Conservation (phyloP, 2,797 vertebrate species). For the Dallia pectoralis region DNA sequence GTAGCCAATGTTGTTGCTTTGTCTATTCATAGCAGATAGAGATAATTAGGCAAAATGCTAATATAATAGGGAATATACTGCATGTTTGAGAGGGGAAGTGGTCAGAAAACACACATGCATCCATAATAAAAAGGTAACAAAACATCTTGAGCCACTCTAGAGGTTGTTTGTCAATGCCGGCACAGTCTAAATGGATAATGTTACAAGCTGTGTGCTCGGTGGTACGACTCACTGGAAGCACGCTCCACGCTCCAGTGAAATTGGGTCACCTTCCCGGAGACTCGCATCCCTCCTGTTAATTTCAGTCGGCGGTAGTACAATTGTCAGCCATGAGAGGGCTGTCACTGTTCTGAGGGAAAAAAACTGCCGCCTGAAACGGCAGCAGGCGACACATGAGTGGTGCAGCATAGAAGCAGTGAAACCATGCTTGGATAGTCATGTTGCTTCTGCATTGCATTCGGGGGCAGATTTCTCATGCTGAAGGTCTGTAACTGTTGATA, state of each 20-base stretch:
- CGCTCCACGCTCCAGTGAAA: slow-evolving; percentile 55
- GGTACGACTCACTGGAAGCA: slow-evolving; percentile 22
- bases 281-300: slow-evolving; percentile 53
- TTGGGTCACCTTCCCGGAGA: slow-evolving; percentile 76
- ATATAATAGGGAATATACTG: slow-evolving; percentile 23
- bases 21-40: background rate
- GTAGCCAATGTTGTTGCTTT: background rate
- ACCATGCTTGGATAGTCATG: background rate
- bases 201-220: slow-evolving; percentile 52
- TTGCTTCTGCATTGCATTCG: background rate
- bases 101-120: slow-evolving; percentile 31
- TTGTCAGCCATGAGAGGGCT: slow-evolving; percentile 51
- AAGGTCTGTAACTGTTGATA: slow-evolving; percentile 3
- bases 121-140: slow-evolving; percentile 38
- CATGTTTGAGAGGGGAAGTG: slow-evolving; percentile 28
- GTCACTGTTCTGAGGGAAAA: slow-evolving; percentile 11
- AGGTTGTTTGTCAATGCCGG: slow-evolving; percentile 33
- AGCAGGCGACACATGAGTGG: slow-evolving; percentile 1
- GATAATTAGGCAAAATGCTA: slow-evolving; percentile 17
- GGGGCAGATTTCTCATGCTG: background rate
- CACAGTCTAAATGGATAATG: slow-evolving; percentile 56
- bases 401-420: background rate
- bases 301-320: slow-evolving; percentile 49
- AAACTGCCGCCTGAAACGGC: background rate
- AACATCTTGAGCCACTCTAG: slow-evolving; percentile 31